These are phyloP conservation scores for Lepidocyrtinus sp. DNA, from an alignment of 2,888 invertebrate genomes.

Conservation along the genomic window DNA sequence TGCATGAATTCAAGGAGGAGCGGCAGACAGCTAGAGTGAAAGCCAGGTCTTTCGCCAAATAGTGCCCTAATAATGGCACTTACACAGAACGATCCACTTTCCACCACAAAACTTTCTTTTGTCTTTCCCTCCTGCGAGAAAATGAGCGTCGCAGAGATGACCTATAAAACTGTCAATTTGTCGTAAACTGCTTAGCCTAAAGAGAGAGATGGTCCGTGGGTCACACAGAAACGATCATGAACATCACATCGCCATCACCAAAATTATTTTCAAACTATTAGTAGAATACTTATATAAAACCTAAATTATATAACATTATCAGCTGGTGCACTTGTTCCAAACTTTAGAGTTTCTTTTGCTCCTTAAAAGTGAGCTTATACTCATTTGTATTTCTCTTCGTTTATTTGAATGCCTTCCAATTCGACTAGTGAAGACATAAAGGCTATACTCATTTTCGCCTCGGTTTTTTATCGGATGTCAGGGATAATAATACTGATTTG, in stretches of 20 bases:
- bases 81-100: neutral
- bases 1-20: neutral
- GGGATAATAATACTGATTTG: neutral
- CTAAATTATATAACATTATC: slow-evolving; percentile 42
- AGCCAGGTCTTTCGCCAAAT: neutral
- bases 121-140: neutral
- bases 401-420: too few species aligned
- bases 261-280: neutral
- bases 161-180: slow-evolving; percentile 58
- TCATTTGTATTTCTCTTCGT: too few species aligned
- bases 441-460: slow-evolving; percentile 30
- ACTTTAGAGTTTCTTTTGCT: neutral
- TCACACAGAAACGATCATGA: slow-evolving; percentile 12
- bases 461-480: neutral
- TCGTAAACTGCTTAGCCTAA: slow-evolving; percentile 54
- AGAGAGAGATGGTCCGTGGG: slow-evolving; percentile 39
- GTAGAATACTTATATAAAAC: neutral
- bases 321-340: slow-evolving; percentile 41
- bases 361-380: neutral
- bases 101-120: neutral
- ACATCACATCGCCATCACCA: neutral
- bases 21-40: neutral
- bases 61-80: neutral
- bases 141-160: slow-evolving; percentile 41
- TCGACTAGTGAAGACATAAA: slow-evolving; percentile 6